Base-by-base conservation (phyloP, 1,140 invertebrate genomes). In the Mactra quadrangularis region DNA sequence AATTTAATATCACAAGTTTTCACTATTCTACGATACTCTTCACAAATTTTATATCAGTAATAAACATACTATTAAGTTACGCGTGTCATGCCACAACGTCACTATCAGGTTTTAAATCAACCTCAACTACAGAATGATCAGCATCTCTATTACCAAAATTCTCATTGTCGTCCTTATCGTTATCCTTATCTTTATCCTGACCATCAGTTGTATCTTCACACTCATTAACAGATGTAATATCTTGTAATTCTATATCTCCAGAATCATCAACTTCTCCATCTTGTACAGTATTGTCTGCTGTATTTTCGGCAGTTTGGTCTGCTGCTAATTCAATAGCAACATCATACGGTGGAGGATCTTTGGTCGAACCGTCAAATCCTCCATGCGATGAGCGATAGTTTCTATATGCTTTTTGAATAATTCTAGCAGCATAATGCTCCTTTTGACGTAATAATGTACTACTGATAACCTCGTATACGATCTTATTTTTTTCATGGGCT, bases 381-480 rank as follows among this genome's bases (percentile, higher is more conserved):
- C 66, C 78, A 31, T 72, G 68, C 27, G 62, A 60, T 35, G 33
- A 9, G 35, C 86, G 83, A 74, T 88, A 93, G 31, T 90, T 88
- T 50, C 90, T 82, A 97, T 97, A 99, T 62, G 97, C 97, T 89
- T 97, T 96, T 93, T 99, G 98, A 88, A 99, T 99, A 27, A 99
- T 95, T 78, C 97, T 95, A 77, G 98, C 98, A 93, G 97, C 98
- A 93, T 98, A 98, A 91, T 98, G 97, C 93, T 99, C 98, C 41
- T 98, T 95, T 93, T 99, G 98, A 64, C 98, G 94, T 96, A 97
- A 98, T 45, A 99, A 94, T 19, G 97, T 99, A 22, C 97, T 97
- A 83, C 96, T 98, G 53, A 99, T 96, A 19, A 96, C 97, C 91
- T 98, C 96, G 93, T 99, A 99, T 81, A 97, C 97, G 31, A 95